phyloP scores from a whole-genome alignment of 2,888 invertebrate genomes.

The Rambutsinella grinnellia region DNA sequence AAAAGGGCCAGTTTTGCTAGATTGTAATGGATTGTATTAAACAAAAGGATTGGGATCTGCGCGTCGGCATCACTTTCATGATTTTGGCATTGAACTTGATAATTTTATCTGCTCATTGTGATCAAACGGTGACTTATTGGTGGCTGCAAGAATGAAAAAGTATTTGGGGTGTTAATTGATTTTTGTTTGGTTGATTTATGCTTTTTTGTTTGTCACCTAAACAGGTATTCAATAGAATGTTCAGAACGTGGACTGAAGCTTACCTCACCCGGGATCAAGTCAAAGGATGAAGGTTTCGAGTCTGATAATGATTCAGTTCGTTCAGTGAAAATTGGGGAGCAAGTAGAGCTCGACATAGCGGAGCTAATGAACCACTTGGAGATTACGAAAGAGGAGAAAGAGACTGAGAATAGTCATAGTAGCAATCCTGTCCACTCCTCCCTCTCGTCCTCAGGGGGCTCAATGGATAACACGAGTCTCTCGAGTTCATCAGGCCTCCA shows the following conservation, averaged over 20 bases:
- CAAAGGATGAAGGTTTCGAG: constrained; percentile 66
- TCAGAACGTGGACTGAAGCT: constrained; percentile 65
- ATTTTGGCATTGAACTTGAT: constrained; percentile 22
- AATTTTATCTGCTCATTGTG: too few relatives aligned
- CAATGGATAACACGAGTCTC: constrained; percentile 64
- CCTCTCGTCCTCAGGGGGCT: constrained; percentile 62
- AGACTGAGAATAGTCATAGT: constrained; percentile 43
- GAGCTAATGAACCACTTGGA: constrained; percentile 63
- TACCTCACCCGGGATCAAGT: constrained; percentile 61
- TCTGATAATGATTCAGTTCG: constrained; percentile 65
- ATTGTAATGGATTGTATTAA: too few relatives aligned
- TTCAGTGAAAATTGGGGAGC: constrained; percentile 61
- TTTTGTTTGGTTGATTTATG: constrained; percentile 21
- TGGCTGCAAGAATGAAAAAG: neutral
- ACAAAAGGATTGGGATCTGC: too few relatives aligned
- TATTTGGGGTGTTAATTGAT: constrained; percentile 34
- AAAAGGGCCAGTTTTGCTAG: too few relatives aligned
- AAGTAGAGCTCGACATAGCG: constrained; percentile 58
- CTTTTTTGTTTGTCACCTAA: constrained; percentile 19
- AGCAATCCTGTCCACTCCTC: constrained; percentile 44
- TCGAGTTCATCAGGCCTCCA: constrained; percentile 63
- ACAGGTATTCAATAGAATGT: constrained; percentile 66
- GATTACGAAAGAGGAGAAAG: constrained; percentile 61
- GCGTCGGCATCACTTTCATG: too few relatives aligned
- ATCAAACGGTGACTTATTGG: neutral